These are phyloP conservation scores for Rhingia campestris DNA, from an alignment of 2,888 invertebrate species.

Conservation along the genomic window DNA sequence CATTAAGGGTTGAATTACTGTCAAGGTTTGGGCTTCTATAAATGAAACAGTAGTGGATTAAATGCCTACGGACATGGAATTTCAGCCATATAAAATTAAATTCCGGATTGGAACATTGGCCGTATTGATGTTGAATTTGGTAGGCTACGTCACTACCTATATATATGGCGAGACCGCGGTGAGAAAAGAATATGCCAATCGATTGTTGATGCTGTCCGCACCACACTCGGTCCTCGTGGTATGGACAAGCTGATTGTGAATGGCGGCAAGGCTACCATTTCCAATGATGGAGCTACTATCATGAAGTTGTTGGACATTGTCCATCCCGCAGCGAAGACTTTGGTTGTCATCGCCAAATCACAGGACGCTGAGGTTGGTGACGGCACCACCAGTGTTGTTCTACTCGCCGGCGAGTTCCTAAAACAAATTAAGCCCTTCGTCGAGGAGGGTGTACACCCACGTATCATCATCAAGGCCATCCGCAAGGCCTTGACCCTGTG, in stretches of 20 bases:
- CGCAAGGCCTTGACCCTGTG: constrained; percentile 92
- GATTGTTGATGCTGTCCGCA: constrained; percentile 96
- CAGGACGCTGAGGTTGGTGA: constrained; percentile 99
- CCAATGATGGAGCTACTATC: constrained; percentile 99
- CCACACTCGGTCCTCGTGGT: constrained; percentile 98
- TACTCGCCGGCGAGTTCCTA: constrained; percentile 96
- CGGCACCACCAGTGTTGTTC: constrained; percentile 98
- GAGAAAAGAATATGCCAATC: too few relatives aligned
- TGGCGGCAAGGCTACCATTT: constrained; percentile 96
- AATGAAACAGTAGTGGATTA: too few relatives aligned
- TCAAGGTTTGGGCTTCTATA: too few relatives aligned
- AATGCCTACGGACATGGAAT: too few relatives aligned
- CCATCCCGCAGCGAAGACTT: constrained; percentile 98
- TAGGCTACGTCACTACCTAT: too few relatives aligned
- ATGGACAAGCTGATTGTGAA: constrained; percentile 99
- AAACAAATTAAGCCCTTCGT: constrained; percentile 97
- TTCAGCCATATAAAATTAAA: too few relatives aligned
- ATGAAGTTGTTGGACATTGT: constrained; percentile 98
- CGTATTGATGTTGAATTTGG: too few relatives aligned
- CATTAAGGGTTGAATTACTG: too few relatives aligned
- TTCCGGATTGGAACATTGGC: too few relatives aligned
- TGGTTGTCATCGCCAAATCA: constrained; percentile 99
- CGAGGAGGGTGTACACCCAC: constrained; percentile 97
- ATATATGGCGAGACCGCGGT: too few relatives aligned
- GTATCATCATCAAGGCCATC: constrained; percentile 94